A percentile compares a stretch with the other conserved stretches of the same genome.
These are phyloP conservation scores for Oreortyx pictus DNA, from an alignment of 2,797 vertebrate species.

Conservation along the genomic window DNA sequence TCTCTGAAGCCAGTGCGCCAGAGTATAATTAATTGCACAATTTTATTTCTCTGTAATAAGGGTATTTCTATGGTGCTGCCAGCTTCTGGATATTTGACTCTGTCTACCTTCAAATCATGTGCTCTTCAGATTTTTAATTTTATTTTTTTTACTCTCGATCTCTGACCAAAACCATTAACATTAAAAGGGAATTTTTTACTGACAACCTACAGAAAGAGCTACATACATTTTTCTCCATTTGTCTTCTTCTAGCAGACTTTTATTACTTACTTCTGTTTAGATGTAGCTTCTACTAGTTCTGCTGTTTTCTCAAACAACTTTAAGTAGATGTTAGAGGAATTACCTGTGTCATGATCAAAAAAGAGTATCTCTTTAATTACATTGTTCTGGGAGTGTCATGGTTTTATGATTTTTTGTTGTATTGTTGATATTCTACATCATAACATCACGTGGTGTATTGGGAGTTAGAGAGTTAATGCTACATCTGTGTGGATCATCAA, in stretches of 20 bases:
- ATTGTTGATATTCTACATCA: too few relatives aligned
- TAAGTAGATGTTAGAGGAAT: not conserved
- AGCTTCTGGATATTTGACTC: not conserved
- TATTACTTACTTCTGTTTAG: not conserved
- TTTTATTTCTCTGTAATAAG: not conserved
- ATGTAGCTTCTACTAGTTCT: not conserved
- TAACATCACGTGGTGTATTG: too few relatives aligned
- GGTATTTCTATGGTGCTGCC: not conserved
- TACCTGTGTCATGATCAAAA: not conserved
- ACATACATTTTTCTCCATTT: not conserved
- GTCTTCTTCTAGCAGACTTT: not conserved
- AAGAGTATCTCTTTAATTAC: not conserved
- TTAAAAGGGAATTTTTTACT: not conserved
- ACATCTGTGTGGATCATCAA: too few relatives aligned
- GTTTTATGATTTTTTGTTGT: too few relatives aligned
- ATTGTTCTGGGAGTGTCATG: not conserved
- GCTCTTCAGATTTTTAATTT: not conserved
- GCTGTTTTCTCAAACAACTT: not conserved
- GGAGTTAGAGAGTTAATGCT: too few relatives aligned
- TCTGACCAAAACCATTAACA: not conserved
- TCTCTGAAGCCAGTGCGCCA: not conserved
- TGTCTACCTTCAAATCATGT: not conserved
- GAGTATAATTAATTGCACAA: not conserved
- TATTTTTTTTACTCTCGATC: not conserved
- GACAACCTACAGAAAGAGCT: not conserved